Percentiles rank a stretch among this genome's conserved stretches.
phyloP scores from a whole-genome alignment of 2,888 invertebrate species.

The Tetragonula carbonaria region DNA sequence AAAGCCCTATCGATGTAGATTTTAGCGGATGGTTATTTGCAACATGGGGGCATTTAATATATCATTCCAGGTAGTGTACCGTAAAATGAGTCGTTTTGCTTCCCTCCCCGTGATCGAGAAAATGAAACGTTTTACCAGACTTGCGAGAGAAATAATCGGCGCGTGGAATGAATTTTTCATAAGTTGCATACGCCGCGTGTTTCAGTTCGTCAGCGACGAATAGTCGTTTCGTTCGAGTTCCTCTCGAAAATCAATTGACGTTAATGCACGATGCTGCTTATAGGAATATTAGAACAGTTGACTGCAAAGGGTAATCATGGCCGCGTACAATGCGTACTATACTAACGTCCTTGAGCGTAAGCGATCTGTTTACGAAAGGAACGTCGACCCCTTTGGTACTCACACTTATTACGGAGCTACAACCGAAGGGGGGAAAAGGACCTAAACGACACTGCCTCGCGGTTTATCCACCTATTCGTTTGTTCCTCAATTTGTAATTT shows the following conservation, averaged over 20 bases:
- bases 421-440: slow-evolving; percentile 46
- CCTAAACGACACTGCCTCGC: slow-evolving; percentile 33
- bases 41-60: not conserved
- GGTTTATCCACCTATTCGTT: slow-evolving; percentile 24
- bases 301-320: slow-evolving; percentile 48
- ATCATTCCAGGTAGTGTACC: too few species aligned
- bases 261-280: not conserved
- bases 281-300: slow-evolving; percentile 3
- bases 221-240: not conserved
- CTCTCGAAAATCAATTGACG: slow-evolving; percentile 13
- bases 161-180: not conserved
- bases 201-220: not conserved
- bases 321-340: slow-evolving; percentile 71
- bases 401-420: slow-evolving; percentile 52
- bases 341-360: slow-evolving; percentile 79
- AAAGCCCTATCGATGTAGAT: slow-evolving; percentile 24
- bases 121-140: not conserved
- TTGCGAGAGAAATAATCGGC: too few species aligned
- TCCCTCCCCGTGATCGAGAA: too few species aligned
- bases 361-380: slow-evolving; percentile 81
- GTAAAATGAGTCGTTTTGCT: not conserved
- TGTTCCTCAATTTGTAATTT: not conserved
- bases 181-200: not conserved
- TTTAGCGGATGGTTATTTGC: slow-evolving; percentile 6
- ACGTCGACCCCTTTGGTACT: slow-evolving; percentile 73